phyloP scores from a whole-genome alignment of 2,797 vertebrate genomes.

The Tokudaia tokunoshimensis region DNA sequence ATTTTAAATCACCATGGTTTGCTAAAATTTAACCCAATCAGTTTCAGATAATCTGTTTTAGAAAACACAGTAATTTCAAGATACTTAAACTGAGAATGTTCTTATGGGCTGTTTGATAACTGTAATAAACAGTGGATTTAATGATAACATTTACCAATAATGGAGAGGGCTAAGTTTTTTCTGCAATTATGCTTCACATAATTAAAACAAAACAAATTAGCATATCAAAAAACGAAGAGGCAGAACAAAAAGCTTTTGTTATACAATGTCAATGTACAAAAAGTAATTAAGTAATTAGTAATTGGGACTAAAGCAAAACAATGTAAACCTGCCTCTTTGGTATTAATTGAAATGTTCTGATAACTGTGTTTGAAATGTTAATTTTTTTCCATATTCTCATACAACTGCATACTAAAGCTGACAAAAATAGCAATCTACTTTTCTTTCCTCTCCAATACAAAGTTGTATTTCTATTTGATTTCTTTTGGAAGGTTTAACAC shows the following conservation, averaged over 20 bases:
- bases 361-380: not conserved
- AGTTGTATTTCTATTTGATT: not conserved
- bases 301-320: slow-evolving; percentile 53
- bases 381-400: not conserved
- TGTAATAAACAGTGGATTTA: slow-evolving; percentile 23
- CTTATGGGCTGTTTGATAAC: not conserved
- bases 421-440: not conserved
- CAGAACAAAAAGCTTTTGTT: slow-evolving; percentile 58
- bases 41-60: slow-evolving; percentile 22
- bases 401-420: not conserved
- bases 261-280: slow-evolving; percentile 35
- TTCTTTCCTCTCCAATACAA: not conserved
- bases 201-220: slow-evolving; percentile 74
- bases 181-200: slow-evolving; percentile 62
- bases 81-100: not conserved
- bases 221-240: slow-evolving; percentile 55
- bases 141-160: slow-evolving; percentile 40
- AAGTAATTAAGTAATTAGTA: slow-evolving; percentile 61
- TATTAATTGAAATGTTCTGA: slow-evolving; percentile 30
- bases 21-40: slow-evolving; percentile 62
- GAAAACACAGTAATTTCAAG: slow-evolving; percentile 28
- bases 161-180: slow-evolving; percentile 19
- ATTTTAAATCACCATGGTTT: slow-evolving; percentile 57
- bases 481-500: not conserved
- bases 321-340: not conserved